Evolutionary conservation across 2,797 vertebrate genomes (phyloP).

Genomic region (Cichlasoma orientale): DNA sequence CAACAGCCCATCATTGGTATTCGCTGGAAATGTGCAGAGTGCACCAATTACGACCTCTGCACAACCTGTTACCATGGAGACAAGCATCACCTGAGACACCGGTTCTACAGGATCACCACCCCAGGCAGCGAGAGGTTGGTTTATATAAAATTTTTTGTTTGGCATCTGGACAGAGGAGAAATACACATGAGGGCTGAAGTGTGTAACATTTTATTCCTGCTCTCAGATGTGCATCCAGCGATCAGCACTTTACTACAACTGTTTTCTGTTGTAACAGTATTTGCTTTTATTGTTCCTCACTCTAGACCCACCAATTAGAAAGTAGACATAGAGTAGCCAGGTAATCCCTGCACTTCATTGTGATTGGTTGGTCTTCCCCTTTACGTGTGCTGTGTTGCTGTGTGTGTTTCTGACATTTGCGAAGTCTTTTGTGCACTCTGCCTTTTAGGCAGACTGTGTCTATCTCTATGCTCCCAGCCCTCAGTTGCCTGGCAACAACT

Average conservation of each 20-base stretch:
- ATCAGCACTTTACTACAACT: not conserved
- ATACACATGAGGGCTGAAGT: not conserved
- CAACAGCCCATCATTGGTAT: conserved; percentile 99
- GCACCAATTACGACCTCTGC: conserved; percentile 98
- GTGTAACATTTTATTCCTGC: not conserved
- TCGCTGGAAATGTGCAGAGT: conserved; percentile 99
- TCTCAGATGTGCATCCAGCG: not conserved
- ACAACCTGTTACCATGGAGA: conserved; percentile 99
- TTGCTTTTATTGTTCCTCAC: not conserved
- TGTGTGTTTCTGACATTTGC: conserved; percentile 48
- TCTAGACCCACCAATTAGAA: not conserved
- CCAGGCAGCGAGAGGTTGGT: conserved; percentile 96
- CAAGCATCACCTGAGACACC: conserved; percentile 97
- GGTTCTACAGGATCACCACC: conserved; percentile 98
- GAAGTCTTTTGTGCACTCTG: conserved; percentile 56
- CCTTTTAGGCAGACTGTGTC: conserved; percentile 49
- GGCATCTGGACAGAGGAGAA: not conserved
- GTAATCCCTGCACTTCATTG: conserved; percentile 6
- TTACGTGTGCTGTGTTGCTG: conserved; percentile 18
- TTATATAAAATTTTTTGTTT: not conserved
- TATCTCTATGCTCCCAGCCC: conserved; percentile 54
- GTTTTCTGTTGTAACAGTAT: not conserved
- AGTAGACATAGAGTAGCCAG: not conserved
- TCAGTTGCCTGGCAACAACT: conserved; percentile 78
- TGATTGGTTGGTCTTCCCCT: conserved; percentile 13